Percentiles rank a stretch among this genome's conserved stretches.
Evolutionary conservation across 2,797 vertebrate species (phyloP).

Genomic region (Microtus obscurus): DNA sequence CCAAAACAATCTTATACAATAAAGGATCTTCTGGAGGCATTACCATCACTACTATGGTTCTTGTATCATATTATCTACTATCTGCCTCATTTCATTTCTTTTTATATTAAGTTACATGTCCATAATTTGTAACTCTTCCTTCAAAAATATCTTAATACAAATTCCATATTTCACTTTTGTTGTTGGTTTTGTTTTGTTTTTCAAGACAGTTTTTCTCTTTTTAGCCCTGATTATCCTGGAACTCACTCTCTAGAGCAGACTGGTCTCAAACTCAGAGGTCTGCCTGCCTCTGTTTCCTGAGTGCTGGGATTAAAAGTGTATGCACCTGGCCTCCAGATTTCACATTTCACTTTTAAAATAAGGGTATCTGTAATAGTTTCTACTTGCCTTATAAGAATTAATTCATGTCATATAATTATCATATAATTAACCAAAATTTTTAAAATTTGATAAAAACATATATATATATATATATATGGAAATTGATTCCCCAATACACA

Average conservation of each 20-base stretch:
- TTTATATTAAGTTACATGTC: background rate
- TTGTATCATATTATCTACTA: background rate
- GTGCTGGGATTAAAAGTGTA: background rate
- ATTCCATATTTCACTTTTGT: constrained; percentile 33
- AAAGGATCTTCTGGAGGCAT: no score
- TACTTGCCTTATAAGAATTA: background rate
- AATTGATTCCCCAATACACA: background rate
- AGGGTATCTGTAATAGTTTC: background rate
- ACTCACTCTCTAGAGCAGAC: background rate
- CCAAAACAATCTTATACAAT: no score
- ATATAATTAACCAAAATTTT: background rate
- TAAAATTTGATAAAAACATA: background rate
- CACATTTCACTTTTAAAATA: constrained; percentile 2
- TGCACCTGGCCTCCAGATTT: background rate
- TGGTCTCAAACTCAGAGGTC: background rate
- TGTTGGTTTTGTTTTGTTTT: background rate
- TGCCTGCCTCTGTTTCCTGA: background rate
- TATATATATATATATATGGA: background rate
- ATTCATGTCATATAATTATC: constrained; percentile 3
- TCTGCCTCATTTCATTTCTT: background rate
- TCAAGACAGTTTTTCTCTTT: background rate
- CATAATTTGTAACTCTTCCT: background rate
- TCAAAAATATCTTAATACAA: background rate
- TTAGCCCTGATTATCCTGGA: background rate
- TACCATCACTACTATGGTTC: background rate